Evolutionary conservation across 2,888 invertebrate species (phyloP), one percentile per base, ranked within the genome.

Genomic region (Eupithecia pulchellata): DNA sequence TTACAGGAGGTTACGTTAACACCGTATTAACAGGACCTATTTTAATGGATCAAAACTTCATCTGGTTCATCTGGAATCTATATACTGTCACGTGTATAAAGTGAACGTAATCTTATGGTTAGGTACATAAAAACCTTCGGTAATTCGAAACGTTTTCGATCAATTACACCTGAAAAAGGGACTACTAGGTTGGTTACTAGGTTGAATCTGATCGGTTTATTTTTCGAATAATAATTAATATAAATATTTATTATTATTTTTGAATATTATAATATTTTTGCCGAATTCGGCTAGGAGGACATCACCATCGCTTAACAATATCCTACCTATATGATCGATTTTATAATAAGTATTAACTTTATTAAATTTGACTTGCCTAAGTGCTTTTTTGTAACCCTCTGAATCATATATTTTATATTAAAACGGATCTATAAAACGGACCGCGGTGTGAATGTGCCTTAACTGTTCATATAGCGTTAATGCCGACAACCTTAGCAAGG

Each of bases 401-500:
- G n/a, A n/a, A n/a, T n/a, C n/a, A n/a, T n/a, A n/a, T n/a, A n/a
- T n/a, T n/a, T n/a, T 9, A 42, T 2, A n/a, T 1, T 47, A 47
- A 47, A 47, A 47, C 20, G 42, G 20, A 47, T 9, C 42, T 20
- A 20, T 9, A 47, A 52, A 52, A 11, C 13, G 52, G 25, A 52
- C 13, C 25, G 25, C 52, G 25, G 52, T 52, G 52, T 52, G 52
- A 52, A 52, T 84, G 82, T 82, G 34, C 87, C 91, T 87, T 91
- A 89, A 91, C 88, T 89, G 91, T 91, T 91, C 88, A 89, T 88
- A 91, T 91, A 85, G 84, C 87, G 89, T 89, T 93, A 92, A 94
- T 94, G 94, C 88, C 94, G 91, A 93, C 93, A 93, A 94, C 93
- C 94, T 90, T 91, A 84, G 79, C 92, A 91, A 92, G 94, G 92